A percentile compares a stretch with the other conserved stretches of the same genome.
Evolutionary conservation across 2,888 invertebrate genomes (phyloP).

Genomic region (Caenorhabditis sp.): DNA sequence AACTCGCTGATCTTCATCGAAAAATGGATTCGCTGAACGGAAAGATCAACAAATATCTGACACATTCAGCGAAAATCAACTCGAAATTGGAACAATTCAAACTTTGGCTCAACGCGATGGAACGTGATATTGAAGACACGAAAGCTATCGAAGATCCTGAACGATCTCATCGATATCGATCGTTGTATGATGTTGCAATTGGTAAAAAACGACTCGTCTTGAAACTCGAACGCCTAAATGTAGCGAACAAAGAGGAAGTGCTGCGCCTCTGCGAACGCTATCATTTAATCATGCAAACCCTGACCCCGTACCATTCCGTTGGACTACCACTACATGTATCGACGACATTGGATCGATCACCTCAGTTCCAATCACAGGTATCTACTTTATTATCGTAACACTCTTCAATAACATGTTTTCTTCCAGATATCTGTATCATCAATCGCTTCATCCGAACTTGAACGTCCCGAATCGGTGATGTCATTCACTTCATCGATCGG

Average conservation of each 20-base stretch:
- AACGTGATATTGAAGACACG: slow-evolving; percentile 37
- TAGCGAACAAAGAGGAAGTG: slow-evolving; percentile 52
- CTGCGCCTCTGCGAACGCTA: slow-evolving; percentile 49
- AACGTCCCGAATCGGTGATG: slow-evolving; percentile 53
- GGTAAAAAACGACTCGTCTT: slow-evolving; percentile 48
- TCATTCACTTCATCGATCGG: slow-evolving; percentile 48
- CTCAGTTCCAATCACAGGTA: slow-evolving; percentile 55
- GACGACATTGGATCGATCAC: slow-evolving; percentile 39
- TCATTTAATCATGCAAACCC: slow-evolving; percentile 42
- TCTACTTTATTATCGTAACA: background rate
- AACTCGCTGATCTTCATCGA: slow-evolving; percentile 54
- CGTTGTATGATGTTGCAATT: slow-evolving; percentile 26
- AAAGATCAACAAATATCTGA: slow-evolving; percentile 47
- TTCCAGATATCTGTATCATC: slow-evolving; percentile 56
- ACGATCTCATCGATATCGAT: slow-evolving; percentile 26
- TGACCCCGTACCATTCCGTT: slow-evolving; percentile 44
- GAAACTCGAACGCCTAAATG: slow-evolving; percentile 51
- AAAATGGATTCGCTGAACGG: slow-evolving; percentile 48
- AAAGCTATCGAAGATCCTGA: slow-evolving; percentile 30
- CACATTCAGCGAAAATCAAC: slow-evolving; percentile 47
- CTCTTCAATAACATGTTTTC: background rate
- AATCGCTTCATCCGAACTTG: slow-evolving; percentile 55
- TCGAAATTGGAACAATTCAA: slow-evolving; percentile 61
- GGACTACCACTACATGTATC: slow-evolving; percentile 49
- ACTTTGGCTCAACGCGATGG: slow-evolving; percentile 59